A percentile compares a stretch with the other conserved stretches of the same genome.
These are phyloP conservation scores for Pantelozetes paolii DNA, from an alignment of 2,888 invertebrate genomes.

Conservation along the genomic window DNA sequence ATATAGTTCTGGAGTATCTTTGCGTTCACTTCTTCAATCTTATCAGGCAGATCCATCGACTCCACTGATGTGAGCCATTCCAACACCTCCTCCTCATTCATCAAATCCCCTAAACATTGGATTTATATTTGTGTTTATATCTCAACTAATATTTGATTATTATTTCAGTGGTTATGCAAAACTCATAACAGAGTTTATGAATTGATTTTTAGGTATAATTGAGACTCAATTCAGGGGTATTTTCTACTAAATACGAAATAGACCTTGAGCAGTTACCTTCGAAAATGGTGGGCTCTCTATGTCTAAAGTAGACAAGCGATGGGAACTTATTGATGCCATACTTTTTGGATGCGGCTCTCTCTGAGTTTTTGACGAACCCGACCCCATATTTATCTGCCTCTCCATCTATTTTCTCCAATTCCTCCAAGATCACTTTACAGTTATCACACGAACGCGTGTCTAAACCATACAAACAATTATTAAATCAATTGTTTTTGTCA, in stretches of 20 bases:
- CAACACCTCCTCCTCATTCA: slow-evolving; percentile 88
- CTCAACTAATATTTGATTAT: no score
- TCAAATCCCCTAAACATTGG: slow-evolving; percentile 70
- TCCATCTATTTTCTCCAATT: slow-evolving; percentile 66
- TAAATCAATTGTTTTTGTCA: not conserved
- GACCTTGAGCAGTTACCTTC: no score
- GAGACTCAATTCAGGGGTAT: no score
- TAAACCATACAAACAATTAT: slow-evolving; percentile 39
- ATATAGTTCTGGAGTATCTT: slow-evolving; percentile 83
- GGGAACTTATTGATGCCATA: slow-evolving; percentile 94
- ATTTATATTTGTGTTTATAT: not conserved
- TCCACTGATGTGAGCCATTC: slow-evolving; percentile 90
- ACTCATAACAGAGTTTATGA: no score
- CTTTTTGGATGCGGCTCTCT: slow-evolving; percentile 67
- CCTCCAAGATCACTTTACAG: slow-evolving; percentile 50
- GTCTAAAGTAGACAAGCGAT: slow-evolving; percentile 92
- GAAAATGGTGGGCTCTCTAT: slow-evolving; percentile 92
- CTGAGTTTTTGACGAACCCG: slow-evolving; percentile 75
- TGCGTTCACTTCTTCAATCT: slow-evolving; percentile 90
- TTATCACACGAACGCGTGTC: slow-evolving; percentile 50
- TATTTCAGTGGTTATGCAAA: no score
- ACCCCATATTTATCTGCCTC: slow-evolving; percentile 91
- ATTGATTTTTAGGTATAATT: no score
- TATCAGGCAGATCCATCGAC: slow-evolving; percentile 88
- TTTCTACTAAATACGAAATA: no score